Evolutionary conservation across 2,797 vertebrate genomes (phyloP), one percentile per base, ranked within the genome.

Genomic region (Eospalax fontanierii): DNA sequence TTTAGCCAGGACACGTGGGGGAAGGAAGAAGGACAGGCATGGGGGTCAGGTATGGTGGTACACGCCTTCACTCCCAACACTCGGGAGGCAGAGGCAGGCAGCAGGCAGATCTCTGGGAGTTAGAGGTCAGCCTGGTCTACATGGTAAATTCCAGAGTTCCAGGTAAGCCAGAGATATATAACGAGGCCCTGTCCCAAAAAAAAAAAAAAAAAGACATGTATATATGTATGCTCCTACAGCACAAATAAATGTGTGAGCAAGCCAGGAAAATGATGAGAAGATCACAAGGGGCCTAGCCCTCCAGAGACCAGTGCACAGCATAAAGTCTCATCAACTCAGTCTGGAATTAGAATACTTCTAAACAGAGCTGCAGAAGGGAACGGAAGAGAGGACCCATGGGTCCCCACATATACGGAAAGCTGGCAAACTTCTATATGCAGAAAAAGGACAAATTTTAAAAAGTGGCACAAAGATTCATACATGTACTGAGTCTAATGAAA

Each of bases 351-450:
- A 12, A 18, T n/a, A 50, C 46, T 50, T 11, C 46, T 50, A 50
- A 6, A 50, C 46, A 50, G 46, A 50, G 11, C 11, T n/a, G n/a
- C n/a, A n/a, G n/a, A 3, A 40, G 2, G 38, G 21, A 33, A 3
- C 66, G 2, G n/a, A n/a, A n/a, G n/a, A n/a, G 40, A 28, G 10
- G 24, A 54, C 0, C 21, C 10, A n/a, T 0, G 61, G 82, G 35
- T 16, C 65, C 33, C 66, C 18, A 79, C 0, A 33, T 4, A 28
- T 14, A 11, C 0, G 43, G 4, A 63, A 82, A 54, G 21, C 6
- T 33, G 28, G 26, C 21, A 3, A 43, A 35, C 33, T 91, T 84
- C 73, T 54, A 54, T 11, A n/a, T 4, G 18, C 2, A 88, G 57
- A 40, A 83, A 63, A 92, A 63, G 66, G n/a, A 57, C 16, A 18